Evolutionary conservation across 37 sponge, comb jelly and placozoan genomes (phyloP), one percentile per base, ranked within the genome.

Genomic region (Oopsacas minuta): DNA sequence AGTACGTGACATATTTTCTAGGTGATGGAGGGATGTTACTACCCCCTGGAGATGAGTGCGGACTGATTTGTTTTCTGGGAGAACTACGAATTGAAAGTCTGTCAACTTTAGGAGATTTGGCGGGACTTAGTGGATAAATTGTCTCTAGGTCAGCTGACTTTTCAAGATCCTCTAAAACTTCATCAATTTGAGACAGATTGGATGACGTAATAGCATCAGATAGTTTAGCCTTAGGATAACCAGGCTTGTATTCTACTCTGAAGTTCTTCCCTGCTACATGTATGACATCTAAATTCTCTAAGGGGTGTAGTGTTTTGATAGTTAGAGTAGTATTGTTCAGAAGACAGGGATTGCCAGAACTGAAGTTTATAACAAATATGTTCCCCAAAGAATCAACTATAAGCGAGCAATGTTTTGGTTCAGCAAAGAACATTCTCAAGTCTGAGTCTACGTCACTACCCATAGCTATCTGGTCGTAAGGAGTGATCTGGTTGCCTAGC

Each of bases 401-500:
- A n/a, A 61, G 75, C 75, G 75, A 61, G 22, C 75, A 61, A 34
- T 61, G 75, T 34, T 61, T 61, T 5, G 75, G 75, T 34, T 61
- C 75, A 61, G 75, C 75, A 34, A 61, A 61, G 75, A 61, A 61
- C 75, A 61, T 61, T 3, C 75, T 3, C 20, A 61, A 34, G 28
- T 61, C 75, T 10, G 75, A 61, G 17, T 61, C 30, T 5, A 25
- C 20, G 75, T 61, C 75, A n/a, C 75, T 61, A 5, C 75, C 75
- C 28, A 61, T 61, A 3, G 28, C 28, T 7, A 61, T 61, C 75
- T 61, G 75, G 75, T 61, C 75, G 22, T 20, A 61, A 3, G 75
- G 32, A 12, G 75, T 61, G 7, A 61, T 61, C 22, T 10, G 7
- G 75, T 61, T 3, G 3, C 75, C 75, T 5, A 25, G 1, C 1